These are phyloP conservation scores for Drosophila affinis DNA, from an alignment of 2,888 invertebrate genomes.

Conservation along the genomic window DNA sequence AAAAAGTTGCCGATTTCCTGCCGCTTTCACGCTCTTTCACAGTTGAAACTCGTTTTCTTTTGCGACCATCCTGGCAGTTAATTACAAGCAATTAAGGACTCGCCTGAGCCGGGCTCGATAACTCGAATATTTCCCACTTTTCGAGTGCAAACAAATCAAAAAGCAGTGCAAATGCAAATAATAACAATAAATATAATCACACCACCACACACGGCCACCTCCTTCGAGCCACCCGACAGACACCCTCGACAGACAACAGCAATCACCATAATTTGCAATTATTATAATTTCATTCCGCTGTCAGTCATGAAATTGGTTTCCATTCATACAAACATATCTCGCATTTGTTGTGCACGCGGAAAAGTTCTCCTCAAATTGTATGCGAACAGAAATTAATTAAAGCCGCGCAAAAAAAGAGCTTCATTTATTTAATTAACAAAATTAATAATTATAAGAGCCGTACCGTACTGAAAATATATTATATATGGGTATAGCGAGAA, in stretches of 20 bases:
- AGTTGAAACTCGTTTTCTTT: conserved; percentile 16
- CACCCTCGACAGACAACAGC: conserved; percentile 23
- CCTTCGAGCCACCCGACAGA: not conserved
- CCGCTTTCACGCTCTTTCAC: conserved; percentile 37
- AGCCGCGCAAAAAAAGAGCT: conserved; percentile 25
- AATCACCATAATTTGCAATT: conserved; percentile 58
- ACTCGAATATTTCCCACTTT: conserved; percentile 23
- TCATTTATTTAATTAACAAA: conserved; percentile 36
- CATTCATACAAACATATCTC: conserved; percentile 24
- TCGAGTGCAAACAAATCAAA: conserved; percentile 61
- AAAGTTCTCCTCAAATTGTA: conserved; percentile 31
- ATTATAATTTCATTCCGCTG: conserved; percentile 70
- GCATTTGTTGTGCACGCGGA: conserved; percentile 9
- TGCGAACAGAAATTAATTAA: conserved; percentile 43
- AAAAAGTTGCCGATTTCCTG: not conserved
- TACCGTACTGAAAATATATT: not conserved
- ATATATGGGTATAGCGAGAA: conserved; percentile 2
- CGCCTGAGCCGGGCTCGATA: conserved; percentile 23
- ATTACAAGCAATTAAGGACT: conserved; percentile 66
- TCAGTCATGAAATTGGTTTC: conserved; percentile 58
- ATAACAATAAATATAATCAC: conserved; percentile 40
- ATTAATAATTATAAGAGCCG: conserved; percentile 32
- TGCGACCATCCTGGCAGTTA: conserved; percentile 54
- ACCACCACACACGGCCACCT: conserved; percentile 27
- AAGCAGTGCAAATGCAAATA: conserved; percentile 55